phyloP scores from a whole-genome alignment of 2,797 vertebrate genomes.

The Sus cebifrons region DNA sequence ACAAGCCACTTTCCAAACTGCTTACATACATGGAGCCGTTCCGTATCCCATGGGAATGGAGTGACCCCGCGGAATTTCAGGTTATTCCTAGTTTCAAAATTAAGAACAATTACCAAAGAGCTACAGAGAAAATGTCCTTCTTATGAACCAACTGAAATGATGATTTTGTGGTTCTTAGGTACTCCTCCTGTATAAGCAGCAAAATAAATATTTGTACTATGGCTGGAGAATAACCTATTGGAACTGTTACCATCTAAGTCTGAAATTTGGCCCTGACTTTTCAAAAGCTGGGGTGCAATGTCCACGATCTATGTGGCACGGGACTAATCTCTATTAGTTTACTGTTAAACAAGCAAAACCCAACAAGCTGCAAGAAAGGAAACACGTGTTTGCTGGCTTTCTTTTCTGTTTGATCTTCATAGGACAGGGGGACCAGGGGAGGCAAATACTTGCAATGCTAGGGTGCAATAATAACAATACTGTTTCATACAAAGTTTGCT shows the following conservation, averaged over 20 bases:
- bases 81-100: background rate
- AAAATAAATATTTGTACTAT: slow-evolving; percentile 24
- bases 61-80: background rate
- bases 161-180: background rate
- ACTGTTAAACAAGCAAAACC: slow-evolving; percentile 1
- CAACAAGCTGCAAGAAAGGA: background rate
- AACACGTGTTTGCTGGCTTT: background rate
- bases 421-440: background rate
- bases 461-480: background rate
- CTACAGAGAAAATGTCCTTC: background rate
- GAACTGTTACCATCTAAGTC: background rate
- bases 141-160: slow-evolving; percentile 15
- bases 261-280: slow-evolving; percentile 27
- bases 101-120: background rate
- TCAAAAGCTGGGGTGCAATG: background rate
- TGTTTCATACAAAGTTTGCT: background rate
- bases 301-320: background rate
- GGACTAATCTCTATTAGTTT: background rate
- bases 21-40: background rate
- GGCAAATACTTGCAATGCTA: background rate
- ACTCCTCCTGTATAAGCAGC: background rate
- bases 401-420: background rate
- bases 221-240: background rate
- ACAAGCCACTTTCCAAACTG: background rate
- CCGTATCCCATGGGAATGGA: background rate